A percentile compares a stretch with the other conserved stretches of the same genome.
These are phyloP conservation scores for Epinotia ramella DNA, from an alignment of 2,888 invertebrate genomes.

Conservation along the genomic window DNA sequence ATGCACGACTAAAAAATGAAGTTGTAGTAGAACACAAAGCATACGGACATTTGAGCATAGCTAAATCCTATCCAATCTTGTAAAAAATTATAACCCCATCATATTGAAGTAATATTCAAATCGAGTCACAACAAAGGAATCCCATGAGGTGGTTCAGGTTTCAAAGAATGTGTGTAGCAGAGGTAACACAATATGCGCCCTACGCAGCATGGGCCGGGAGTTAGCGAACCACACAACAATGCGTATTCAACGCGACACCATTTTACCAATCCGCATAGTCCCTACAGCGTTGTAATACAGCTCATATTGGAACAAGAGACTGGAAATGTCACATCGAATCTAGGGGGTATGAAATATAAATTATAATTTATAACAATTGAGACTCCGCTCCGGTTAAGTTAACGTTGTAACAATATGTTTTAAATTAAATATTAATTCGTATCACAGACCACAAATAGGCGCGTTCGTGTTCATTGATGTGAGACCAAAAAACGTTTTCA, in stretches of 20 bases:
- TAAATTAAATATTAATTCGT: constrained; percentile 38
- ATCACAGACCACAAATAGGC: constrained; percentile 24
- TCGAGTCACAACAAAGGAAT: constrained; percentile 78
- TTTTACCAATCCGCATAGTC: constrained; percentile 2
- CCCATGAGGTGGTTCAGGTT: constrained; percentile 74
- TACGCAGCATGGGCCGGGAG: constrained; percentile 58
- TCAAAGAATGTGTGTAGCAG: constrained; percentile 75
- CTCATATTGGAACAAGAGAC: constrained; percentile 23
- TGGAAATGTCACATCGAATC: constrained; percentile 34
- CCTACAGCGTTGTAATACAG: constrained; percentile 6
- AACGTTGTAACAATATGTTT: constrained; percentile 33
- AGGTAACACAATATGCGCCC: constrained; percentile 79
- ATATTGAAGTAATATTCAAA: constrained; percentile 81
- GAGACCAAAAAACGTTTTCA: background rate
- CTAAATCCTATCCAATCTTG: constrained; percentile 14
- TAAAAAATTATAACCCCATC: constrained; percentile 65
- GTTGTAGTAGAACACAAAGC: constrained; percentile 7
- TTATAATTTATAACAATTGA: constrained; percentile 44
- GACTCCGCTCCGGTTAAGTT: constrained; percentile 30
- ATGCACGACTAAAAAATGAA: constrained; percentile 24
- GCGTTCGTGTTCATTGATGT: constrained; percentile 1
- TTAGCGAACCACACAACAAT: constrained; percentile 50
- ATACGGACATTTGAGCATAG: constrained; percentile 5
- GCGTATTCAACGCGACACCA: constrained; percentile 35
- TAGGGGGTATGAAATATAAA: constrained; percentile 39